Evolutionary conservation across 1,140 invertebrate species (phyloP), one percentile per base, ranked within the genome.

Genomic region (Drosophila erecta): DNA sequence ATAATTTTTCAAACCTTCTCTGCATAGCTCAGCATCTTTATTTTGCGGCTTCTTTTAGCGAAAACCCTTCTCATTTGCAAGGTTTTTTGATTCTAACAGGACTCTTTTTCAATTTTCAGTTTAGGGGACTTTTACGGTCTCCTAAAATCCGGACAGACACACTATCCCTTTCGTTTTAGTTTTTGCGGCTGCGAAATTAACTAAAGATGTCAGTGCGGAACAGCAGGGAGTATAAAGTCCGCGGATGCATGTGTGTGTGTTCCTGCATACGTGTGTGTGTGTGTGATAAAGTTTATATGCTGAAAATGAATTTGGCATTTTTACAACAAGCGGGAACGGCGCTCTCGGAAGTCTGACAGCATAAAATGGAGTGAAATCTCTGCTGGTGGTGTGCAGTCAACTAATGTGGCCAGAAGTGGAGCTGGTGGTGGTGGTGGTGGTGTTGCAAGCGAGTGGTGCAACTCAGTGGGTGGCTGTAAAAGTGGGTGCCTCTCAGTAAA

Each of bases 331-430:
- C 37, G 50, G 20, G 30, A 30, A 30, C 30, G 78, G 74, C 71
- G 59, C 84, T 83, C 83, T 87, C 83, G 83, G 83, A 89, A 89
- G 83, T 87, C 83, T 87, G 84, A 89, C 83, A 89, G 75, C 79
- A 87, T 87, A 87, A 87, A 87, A 87, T 87, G 83, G 81, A 87
- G 84, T 87, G 79, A 87, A 87, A 87, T 87, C 83, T 87, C 84
- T 79, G 83, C 79, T 87, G 83, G 83, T 83, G 83, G 84, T 89
- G 76, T 60, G 58, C 83, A 83, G 69, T 76, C 74, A 79, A 87
- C 81, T 85, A 86, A 80, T 81, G 81, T 44, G 62, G 53, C 27
- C 53, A 46, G 22, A 44, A 53, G 15, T 35, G 55, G 22, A 46
- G 43, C 14, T 44, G 55, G 27, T 17, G 35, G 15, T 4, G 14